phyloP scores from a whole-genome alignment of 2,797 vertebrate genomes.

The Knipowitschia caucasica region DNA sequence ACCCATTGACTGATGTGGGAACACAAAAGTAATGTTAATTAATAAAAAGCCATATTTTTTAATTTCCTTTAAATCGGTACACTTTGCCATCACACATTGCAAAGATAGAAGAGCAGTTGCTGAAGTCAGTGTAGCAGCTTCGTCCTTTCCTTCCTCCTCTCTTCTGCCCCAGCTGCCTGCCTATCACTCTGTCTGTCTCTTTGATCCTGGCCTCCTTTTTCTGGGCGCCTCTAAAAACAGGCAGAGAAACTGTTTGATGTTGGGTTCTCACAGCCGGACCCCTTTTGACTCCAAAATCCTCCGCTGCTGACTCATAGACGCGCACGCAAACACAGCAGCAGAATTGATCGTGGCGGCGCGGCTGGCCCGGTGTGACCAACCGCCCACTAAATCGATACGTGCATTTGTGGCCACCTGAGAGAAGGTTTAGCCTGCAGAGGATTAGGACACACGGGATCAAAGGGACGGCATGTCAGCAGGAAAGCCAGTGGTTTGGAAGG shows the following conservation, averaged over 20 bases:
- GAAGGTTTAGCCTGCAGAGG: conserved; percentile 51
- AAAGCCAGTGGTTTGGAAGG: conserved; percentile 36
- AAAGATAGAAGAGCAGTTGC: conserved; percentile 14
- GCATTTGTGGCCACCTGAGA: conserved; percentile 28
- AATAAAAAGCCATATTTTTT: no score
- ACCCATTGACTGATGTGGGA: no score
- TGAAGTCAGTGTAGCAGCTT: conserved; percentile 21
- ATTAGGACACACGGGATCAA: conserved; percentile 61
- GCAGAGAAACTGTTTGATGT: conserved; percentile 66
- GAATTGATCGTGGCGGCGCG: conserved; percentile 50
- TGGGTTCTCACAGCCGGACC: conserved; percentile 62
- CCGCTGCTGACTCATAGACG: conserved; percentile 47
- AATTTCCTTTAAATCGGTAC: no score
- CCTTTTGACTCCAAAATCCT: conserved; percentile 65
- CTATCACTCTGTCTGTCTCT: conserved; percentile 44
- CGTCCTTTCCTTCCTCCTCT: conserved; percentile 35
- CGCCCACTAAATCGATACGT: conserved; percentile 44
- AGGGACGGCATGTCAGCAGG: conserved; percentile 43
- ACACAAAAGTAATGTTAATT: no score
- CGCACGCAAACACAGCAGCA: conserved; percentile 26
- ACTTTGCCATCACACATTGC: no score
- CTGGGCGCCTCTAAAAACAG: conserved; percentile 65
- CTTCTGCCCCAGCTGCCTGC: conserved; percentile 41
- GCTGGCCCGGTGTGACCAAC: conserved; percentile 52
- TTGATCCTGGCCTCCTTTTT: conserved; percentile 67